Conservation (phyloP, 2,888 invertebrate genomes). For the Allygus modestus region DNA sequence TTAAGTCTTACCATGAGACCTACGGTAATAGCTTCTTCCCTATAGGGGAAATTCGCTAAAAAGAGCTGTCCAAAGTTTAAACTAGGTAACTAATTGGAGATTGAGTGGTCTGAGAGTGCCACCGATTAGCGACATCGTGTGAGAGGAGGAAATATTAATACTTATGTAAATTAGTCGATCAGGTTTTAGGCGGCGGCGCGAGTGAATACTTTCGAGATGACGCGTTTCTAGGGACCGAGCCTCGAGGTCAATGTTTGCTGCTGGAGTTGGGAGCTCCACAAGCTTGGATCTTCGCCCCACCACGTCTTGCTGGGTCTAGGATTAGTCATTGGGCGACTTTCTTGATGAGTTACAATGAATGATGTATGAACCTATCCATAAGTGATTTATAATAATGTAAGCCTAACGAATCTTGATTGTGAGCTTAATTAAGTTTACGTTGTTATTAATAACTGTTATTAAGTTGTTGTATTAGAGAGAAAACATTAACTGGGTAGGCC, state of each 20-base stretch:
- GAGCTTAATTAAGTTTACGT: too few relatives aligned
- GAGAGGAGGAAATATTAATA: not conserved
- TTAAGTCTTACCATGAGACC: too few relatives aligned
- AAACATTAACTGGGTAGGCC: too few relatives aligned
- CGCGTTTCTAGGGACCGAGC: not conserved
- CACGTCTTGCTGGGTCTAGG: not conserved
- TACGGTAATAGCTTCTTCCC: too few relatives aligned
- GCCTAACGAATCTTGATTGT: too few relatives aligned
- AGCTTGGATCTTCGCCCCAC: not conserved
- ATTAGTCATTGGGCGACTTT: not conserved
- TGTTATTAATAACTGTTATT: too few relatives aligned
- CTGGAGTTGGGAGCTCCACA: not conserved
- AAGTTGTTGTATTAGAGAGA: too few relatives aligned
- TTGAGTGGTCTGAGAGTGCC: not conserved
- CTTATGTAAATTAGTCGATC: not conserved
- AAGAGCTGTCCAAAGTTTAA: not conserved
- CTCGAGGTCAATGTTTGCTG: conserved; percentile 12
- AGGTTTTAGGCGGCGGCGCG: not conserved
- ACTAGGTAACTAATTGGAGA: not conserved
- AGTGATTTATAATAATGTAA: too few relatives aligned
- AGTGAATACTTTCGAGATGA: conserved; percentile 14
- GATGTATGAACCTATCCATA: too few relatives aligned
- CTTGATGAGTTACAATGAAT: too few relatives aligned
- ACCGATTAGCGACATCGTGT: not conserved
- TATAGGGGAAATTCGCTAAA: too few relatives aligned